phyloP scores from a whole-genome alignment of 2,797 vertebrate species.

The Pangasius sanitwongsei region DNA sequence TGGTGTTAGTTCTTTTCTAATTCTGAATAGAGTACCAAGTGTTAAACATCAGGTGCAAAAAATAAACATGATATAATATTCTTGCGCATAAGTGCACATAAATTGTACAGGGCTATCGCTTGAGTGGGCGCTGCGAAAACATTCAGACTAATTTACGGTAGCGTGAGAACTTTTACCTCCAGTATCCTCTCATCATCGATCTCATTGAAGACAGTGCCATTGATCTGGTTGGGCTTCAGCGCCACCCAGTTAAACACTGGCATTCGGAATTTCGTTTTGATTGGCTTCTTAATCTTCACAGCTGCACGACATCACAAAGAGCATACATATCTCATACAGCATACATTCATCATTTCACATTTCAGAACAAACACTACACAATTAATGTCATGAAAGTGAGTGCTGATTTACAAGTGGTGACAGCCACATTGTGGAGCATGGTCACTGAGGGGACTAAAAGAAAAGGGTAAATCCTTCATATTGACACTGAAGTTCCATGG shows the following conservation, averaged over 20 bases:
- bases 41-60: neutral
- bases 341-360: too few relatives aligned
- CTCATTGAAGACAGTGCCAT: constrained; percentile 95
- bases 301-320: constrained; percentile 71
- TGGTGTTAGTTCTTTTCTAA: neutral
- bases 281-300: constrained; percentile 97
- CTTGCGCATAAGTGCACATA: neutral
- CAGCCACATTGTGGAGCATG: neutral
- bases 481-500: neutral
- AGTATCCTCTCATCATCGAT: constrained; percentile 95
- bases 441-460: constrained; percentile 17
- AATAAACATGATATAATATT: neutral
- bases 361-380: constrained; percentile 14
- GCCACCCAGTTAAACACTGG: constrained; percentile 99
- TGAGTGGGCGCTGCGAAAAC: neutral
- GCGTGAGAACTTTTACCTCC: constrained; percentile 76
- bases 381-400: neutral
- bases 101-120: neutral
- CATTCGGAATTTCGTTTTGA: constrained; percentile 97
- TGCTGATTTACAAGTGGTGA: neutral
- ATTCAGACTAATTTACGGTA: neutral
- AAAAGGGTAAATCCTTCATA: neutral
- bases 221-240: constrained; percentile 97
- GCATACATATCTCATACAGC: neutral
- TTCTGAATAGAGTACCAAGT: neutral